Evolutionary conservation across 2,797 vertebrate genomes (phyloP).

Genomic region (Urocyon cinereoargenteus): DNA sequence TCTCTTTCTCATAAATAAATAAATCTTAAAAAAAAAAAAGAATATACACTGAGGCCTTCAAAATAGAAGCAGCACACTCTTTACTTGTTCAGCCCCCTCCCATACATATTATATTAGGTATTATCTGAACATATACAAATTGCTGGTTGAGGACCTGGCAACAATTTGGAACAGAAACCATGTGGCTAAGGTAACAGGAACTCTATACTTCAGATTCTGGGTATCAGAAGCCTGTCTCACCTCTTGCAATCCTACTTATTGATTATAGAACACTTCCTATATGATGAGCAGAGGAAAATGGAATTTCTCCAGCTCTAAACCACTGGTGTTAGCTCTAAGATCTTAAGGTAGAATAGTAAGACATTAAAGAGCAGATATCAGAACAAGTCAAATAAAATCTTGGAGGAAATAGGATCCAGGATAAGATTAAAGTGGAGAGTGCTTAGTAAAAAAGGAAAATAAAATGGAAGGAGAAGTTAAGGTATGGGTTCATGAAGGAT

Average conservation of each 20-base stretch:
- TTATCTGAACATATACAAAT: background rate
- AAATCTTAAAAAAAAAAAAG: background rate
- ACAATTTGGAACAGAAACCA: background rate
- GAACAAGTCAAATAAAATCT: background rate
- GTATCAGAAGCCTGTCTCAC: background rate
- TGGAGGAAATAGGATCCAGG: background rate
- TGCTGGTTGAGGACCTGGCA: background rate
- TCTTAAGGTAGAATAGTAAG: background rate
- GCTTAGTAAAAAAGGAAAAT: background rate
- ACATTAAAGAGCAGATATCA: fast-evolving
- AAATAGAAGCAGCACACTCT: background rate
- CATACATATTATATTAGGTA: background rate
- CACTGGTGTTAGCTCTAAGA: background rate
- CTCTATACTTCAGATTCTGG: background rate
- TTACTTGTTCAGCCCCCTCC: background rate
- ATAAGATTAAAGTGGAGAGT: background rate
- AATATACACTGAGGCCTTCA: background rate
- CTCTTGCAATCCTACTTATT: background rate
- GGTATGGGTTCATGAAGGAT: background rate
- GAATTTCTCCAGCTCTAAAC: background rate
- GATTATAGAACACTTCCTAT: background rate
- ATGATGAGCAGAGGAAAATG: background rate
- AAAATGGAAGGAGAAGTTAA: background rate
- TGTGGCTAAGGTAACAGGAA: background rate
- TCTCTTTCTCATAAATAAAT: background rate